Evolutionary conservation across 2,797 vertebrate species (phyloP).

Genomic region (Pangasius djambal): DNA sequence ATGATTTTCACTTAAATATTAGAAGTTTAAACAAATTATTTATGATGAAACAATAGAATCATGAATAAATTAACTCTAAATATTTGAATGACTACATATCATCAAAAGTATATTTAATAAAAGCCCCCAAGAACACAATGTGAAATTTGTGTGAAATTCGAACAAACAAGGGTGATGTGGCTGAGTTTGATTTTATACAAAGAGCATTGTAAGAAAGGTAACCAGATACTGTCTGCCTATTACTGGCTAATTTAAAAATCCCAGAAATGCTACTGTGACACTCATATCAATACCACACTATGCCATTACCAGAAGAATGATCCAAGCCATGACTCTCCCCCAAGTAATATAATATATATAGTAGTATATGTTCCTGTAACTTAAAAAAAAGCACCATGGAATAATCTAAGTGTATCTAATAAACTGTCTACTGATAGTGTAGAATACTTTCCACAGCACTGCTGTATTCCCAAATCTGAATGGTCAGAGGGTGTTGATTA

Average conservation of each 20-base stretch:
- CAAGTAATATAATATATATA: background rate
- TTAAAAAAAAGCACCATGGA: no score
- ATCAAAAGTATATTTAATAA: background rate
- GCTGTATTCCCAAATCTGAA: background rate
- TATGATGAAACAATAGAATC: background rate
- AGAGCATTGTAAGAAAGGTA: background rate
- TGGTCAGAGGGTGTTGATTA: no score
- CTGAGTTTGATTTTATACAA: background rate
- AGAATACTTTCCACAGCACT: background rate
- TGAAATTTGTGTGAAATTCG: background rate
- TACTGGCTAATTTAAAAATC: background rate
- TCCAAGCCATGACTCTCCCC: background rate
- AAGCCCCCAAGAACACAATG: background rate
- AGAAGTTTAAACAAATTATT: background rate
- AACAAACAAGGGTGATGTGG: background rate
- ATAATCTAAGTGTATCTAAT: background rate
- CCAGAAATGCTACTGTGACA: background rate
- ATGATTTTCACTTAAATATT: no score
- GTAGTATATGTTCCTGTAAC: background rate
- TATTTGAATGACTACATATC: background rate
- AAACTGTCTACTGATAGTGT: background rate
- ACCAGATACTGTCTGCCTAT: background rate
- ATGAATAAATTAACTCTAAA: background rate
- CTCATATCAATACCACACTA: background rate
- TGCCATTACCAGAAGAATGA: background rate